These are phyloP conservation scores for Macropis europaea DNA, from an alignment of 2,888 invertebrate species.

Conservation along the genomic window DNA sequence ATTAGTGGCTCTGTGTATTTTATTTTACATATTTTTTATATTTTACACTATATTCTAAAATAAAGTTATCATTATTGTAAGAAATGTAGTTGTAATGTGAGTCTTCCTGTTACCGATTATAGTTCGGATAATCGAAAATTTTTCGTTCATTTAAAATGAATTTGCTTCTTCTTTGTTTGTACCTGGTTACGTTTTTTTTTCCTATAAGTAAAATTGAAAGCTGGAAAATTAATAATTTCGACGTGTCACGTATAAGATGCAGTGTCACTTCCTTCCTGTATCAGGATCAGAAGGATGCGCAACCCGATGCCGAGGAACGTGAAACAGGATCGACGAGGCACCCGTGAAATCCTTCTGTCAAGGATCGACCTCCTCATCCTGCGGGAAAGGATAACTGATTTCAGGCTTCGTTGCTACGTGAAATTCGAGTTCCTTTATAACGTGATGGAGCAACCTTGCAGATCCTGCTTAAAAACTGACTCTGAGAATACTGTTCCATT, in stretches of 20 bases:
- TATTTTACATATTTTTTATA: no score
- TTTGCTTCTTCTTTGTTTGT: no score
- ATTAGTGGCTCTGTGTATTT: no score
- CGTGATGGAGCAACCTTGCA: conserved; percentile 40
- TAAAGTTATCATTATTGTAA: no score
- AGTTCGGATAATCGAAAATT: no score
- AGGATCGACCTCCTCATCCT: conserved; percentile 42
- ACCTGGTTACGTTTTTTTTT: no score
- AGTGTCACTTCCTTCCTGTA: conserved; percentile 59
- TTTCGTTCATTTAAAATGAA: no score
- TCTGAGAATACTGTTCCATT: background rate
- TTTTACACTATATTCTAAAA: no score
- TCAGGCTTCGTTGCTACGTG: conserved; percentile 59
- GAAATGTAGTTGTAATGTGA: no score
- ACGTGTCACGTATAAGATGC: conserved; percentile 12
- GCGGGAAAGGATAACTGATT: conserved; percentile 59
- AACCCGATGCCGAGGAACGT: conserved; percentile 11
- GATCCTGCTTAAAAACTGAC: background rate
- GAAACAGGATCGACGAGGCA: conserved; percentile 32
- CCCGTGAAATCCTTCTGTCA: conserved; percentile 63
- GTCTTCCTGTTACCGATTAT: no score
- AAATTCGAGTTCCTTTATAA: conserved; percentile 21
- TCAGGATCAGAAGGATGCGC: background rate
- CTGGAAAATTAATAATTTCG: conserved; percentile 23
- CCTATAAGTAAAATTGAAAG: background rate